Evolutionary conservation across 2,797 vertebrate species (phyloP).

Genomic region (Phrynocephalus vlangalii): DNA sequence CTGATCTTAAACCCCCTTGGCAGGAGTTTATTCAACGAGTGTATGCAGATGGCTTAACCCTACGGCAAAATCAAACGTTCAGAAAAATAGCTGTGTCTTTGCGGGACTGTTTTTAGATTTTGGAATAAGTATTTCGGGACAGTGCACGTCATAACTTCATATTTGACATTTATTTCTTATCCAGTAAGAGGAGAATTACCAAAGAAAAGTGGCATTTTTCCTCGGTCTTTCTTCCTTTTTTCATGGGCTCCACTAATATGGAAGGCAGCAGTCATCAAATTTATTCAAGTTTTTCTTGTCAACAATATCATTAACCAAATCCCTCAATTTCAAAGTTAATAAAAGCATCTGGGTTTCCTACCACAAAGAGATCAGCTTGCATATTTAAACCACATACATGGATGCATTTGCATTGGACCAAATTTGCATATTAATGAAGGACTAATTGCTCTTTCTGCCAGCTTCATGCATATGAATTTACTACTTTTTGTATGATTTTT

Average conservation of each 20-base stretch:
- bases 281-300: conserved; percentile 78
- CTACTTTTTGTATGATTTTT: conserved; percentile 74
- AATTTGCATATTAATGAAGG: conserved; percentile 83
- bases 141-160: conserved; percentile 70
- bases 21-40: conserved; percentile 61
- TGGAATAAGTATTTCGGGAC: conserved; percentile 66
- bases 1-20: conserved; percentile 63
- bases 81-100: conserved; percentile 69
- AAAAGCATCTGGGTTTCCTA: conserved; percentile 78
- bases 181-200: conserved; percentile 73
- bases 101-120: conserved; percentile 64
- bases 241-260: conserved; percentile 69
- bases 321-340: conserved; percentile 80
- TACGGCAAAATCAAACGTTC: conserved; percentile 69
- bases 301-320: conserved; percentile 80
- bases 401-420: conserved; percentile 77
- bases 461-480: conserved; percentile 81
- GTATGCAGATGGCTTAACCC: conserved; percentile 67
- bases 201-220: conserved; percentile 71
- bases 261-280: conserved; percentile 76
- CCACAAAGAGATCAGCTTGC: conserved; percentile 75
- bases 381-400: conserved; percentile 74
- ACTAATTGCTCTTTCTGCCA: conserved; percentile 80
- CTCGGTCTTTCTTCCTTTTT: conserved; percentile 61
- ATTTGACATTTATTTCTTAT: conserved; percentile 71